A percentile compares a stretch with the other conserved stretches of the same genome.
Evolutionary conservation across 2,113 vertebrate species (phyloP).

Genomic region (Ophiodon elongatus): DNA sequence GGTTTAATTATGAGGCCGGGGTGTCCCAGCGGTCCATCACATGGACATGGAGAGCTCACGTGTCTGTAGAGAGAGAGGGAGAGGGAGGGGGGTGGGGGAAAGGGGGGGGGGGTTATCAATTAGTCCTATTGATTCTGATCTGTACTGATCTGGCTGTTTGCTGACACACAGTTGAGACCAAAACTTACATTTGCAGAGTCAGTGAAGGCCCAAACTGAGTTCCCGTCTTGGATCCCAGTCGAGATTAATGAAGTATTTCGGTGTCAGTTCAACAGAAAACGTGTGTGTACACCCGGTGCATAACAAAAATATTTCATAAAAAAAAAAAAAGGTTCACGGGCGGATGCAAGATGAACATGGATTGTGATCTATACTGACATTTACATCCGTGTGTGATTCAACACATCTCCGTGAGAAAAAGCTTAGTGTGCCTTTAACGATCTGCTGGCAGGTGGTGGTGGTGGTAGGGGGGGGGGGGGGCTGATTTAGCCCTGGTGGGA

Average conservation of each 20-base stretch:
- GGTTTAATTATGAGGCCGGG: not conserved
- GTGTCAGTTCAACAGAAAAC: not conserved
- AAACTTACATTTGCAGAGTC: not conserved
- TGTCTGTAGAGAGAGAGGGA: slow-evolving; percentile 6
- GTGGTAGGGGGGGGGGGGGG: slow-evolving; percentile 18
- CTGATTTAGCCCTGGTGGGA: slow-evolving; percentile 57
- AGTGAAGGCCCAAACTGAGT: no score
- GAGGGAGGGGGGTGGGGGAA: no score
- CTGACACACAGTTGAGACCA: not conserved
- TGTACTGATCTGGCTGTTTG: slow-evolving; percentile 28
- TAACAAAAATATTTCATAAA: no score
- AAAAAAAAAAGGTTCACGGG: not conserved
- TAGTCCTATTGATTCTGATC: slow-evolving; percentile 41
- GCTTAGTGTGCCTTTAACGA: slow-evolving; percentile 60
- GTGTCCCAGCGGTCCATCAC: slow-evolving; percentile 16
- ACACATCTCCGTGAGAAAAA: slow-evolving; percentile 16
- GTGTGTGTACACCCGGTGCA: not conserved
- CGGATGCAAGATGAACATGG: not conserved
- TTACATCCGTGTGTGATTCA: not conserved
- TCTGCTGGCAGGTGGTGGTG: slow-evolving; percentile 24
- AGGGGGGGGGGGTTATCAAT: slow-evolving; percentile 38
- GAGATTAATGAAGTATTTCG: no score
- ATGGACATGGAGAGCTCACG: slow-evolving; percentile 37
- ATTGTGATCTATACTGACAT: slow-evolving; percentile 21
- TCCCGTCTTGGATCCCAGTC: no score